phyloP scores from a whole-genome alignment of 2,888 invertebrate genomes.

The Orthosia gothica region DNA sequence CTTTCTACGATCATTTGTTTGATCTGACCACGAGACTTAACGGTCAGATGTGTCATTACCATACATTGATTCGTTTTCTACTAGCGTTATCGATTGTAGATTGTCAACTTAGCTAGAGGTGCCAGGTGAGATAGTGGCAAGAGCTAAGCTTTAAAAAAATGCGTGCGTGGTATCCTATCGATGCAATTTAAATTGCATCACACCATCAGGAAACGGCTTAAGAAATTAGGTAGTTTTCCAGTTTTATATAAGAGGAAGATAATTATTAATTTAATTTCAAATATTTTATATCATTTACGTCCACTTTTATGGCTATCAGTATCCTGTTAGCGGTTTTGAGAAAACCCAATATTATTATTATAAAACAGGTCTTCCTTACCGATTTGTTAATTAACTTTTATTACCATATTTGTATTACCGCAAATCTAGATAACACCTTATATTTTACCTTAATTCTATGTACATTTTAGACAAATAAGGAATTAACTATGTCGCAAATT shows the following conservation, averaged over 20 bases:
- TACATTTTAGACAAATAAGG: not conserved
- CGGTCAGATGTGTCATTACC: too few relatives aligned
- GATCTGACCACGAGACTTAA: too few relatives aligned
- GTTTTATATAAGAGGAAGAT: not conserved
- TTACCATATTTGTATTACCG: constrained; percentile 1
- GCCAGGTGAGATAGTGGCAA: too few relatives aligned
- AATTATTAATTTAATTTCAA: constrained; percentile 1
- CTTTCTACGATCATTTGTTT: too few relatives aligned
- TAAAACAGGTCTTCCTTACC: not conserved
- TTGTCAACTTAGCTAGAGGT: too few relatives aligned
- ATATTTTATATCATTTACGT: not conserved
- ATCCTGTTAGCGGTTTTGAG: not conserved
- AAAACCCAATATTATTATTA: not conserved
- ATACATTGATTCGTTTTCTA: too few relatives aligned
- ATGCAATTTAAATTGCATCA: too few relatives aligned
- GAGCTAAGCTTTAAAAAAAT: too few relatives aligned
- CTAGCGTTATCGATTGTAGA: too few relatives aligned
- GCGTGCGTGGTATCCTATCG: too few relatives aligned
- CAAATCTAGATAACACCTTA: not conserved
- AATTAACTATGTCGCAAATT: not conserved
- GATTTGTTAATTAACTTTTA: not conserved
- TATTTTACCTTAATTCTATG: constrained; percentile 14
- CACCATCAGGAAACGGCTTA: too few relatives aligned
- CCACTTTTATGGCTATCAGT: constrained; percentile 11
- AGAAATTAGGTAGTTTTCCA: too few relatives aligned